These are phyloP conservation scores for Hystrix cristata DNA, from an alignment of 2,113 vertebrate species.

Conservation along the genomic window DNA sequence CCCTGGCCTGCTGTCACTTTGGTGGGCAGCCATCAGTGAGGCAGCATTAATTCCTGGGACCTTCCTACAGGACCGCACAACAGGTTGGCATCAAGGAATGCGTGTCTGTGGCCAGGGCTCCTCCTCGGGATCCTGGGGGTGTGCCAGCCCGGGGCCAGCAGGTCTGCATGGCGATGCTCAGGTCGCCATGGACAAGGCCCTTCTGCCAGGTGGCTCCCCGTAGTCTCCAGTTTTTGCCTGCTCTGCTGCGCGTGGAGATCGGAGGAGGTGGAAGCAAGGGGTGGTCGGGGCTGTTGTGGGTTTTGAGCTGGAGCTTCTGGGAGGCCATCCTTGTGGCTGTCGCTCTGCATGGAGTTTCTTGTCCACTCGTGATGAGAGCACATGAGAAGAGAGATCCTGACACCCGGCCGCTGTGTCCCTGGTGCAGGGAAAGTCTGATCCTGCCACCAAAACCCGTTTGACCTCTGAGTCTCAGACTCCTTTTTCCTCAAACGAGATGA, in stretches of 20 bases:
- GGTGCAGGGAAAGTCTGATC: too few species aligned
- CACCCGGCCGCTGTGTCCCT: neutral
- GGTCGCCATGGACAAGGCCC: neutral
- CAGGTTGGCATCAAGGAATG: neutral
- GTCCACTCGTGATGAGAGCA: fast-evolving
- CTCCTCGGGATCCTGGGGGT: neutral
- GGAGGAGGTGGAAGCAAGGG: neutral
- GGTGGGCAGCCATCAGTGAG: neutral
- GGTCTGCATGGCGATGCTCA: fast-evolving
- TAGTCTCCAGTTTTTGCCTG: fast-evolving
- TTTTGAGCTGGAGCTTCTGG: fast-evolving
- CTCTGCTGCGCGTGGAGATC: neutral
- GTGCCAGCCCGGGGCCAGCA: neutral
- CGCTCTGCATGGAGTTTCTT: neutral
- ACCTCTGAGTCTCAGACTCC: neutral
- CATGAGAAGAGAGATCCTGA: fast-evolving
- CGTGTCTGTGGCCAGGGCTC: too few species aligned
- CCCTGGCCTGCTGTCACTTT: neutral
- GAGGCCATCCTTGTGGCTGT: fast-evolving
- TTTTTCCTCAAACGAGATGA: neutral
- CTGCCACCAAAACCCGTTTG: too few species aligned
- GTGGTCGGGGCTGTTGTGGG: neutral
- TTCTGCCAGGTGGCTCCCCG: neutral
- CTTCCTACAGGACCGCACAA: neutral
- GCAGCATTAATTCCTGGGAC: neutral